Base-by-base conservation (phyloP, 2,888 invertebrate species). In the Alcis repandata region DNA sequence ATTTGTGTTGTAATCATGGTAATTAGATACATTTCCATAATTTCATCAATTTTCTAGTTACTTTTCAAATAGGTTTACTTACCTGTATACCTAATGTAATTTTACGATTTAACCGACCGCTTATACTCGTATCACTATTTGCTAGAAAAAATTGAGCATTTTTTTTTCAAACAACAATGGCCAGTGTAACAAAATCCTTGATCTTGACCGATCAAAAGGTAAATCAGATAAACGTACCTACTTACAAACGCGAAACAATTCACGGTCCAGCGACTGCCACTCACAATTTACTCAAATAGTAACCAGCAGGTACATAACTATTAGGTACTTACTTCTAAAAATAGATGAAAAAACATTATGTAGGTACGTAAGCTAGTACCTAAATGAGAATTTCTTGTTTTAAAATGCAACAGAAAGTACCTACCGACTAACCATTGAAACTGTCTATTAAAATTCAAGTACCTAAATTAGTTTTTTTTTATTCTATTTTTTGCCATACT, bases 171-270 rank as follows among this genome's bases (percentile, higher is more conserved):
- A 13, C 9, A n/a, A 22, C 22, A 13, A 27, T 22, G 46, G n/a
- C 27, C 27, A n/a, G 27, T 10, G 10, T 1, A 3, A n/a, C 4
- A 48, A 38, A 32, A 53, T 27, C 63, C 61, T 62, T 64, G 64
- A 64, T 46, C 62, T 64, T 68, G 68, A 60, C 59, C 56, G 59
- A 63, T 19, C 22, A 17, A 43, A 45, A 57, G 27, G 15, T 36
- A 49, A 48, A 46, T 46, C 45, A 32, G 46, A 22, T 51, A 59
- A 22, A 33, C 40, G n/a, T n/a, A n/a, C 17, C 11, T 20, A 49
- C 15, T 0, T 53, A 38, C 17, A 51, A 51, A 51, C 22, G n/a
- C n/a, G n/a, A n/a, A 46, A 10, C 36, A 53, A 38, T 60, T 57
- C 62, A 62, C 32, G 62, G 51, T 62, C 49, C 22, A 45, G 32